These are phyloP conservation scores for Willisornis vidua DNA, from an alignment of 2,113 vertebrate species.

Conservation along the genomic window DNA sequence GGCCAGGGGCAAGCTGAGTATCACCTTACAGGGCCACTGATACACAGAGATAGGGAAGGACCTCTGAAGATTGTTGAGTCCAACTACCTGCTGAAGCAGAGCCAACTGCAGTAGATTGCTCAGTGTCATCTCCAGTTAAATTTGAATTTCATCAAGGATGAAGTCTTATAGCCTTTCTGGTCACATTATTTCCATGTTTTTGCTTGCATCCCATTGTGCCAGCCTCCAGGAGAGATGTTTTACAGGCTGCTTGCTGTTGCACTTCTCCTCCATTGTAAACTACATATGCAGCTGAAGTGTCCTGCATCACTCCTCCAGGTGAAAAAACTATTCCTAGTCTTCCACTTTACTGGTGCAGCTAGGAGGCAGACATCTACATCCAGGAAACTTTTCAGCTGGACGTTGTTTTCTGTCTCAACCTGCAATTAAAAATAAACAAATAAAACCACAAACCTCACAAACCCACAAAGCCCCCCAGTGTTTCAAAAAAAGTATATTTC, in stretches of 20 bases:
- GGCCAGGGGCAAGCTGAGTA: neutral
- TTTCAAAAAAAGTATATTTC: neutral
- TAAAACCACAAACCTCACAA: neutral
- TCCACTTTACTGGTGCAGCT: neutral
- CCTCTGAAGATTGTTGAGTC: neutral
- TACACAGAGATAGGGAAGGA: neutral
- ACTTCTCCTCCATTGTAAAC: neutral
- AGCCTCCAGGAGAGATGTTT: neutral
- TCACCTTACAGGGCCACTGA: neutral
- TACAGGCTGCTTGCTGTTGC: neutral
- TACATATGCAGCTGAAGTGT: neutral
- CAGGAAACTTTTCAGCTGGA: neutral
- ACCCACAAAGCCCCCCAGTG: accelerated
- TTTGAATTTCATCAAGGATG: neutral
- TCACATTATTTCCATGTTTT: neutral
- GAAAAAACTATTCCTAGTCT: neutral
- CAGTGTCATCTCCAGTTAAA: neutral
- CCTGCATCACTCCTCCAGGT: neutral
- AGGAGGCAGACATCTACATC: neutral
- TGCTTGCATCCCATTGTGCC: accelerated
- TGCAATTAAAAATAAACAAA: neutral
- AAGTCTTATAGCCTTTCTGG: neutral
- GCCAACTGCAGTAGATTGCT: neutral
- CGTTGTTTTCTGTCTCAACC: neutral
- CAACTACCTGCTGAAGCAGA: neutral